Evolutionary conservation across 2,113 vertebrate species (phyloP).

Genomic region (Toxotes jaculatrix): DNA sequence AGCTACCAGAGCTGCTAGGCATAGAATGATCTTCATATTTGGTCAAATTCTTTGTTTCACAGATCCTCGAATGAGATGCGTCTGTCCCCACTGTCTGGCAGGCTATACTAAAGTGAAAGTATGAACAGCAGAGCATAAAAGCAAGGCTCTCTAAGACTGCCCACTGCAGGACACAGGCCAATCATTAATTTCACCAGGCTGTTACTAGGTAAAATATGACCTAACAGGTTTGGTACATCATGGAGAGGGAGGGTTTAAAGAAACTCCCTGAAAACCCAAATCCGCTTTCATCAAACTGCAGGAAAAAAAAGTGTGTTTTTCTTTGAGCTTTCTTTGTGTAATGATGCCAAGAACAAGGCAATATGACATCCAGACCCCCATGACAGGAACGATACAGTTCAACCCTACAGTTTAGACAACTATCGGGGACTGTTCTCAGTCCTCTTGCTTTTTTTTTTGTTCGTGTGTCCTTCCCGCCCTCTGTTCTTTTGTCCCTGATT

Average conservation of each 20-base stretch:
- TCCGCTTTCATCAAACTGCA: not conserved
- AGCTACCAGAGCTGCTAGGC: fast-evolving
- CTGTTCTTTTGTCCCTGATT: not conserved
- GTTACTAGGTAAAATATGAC: conserved; percentile 59
- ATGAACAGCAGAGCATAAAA: fast-evolving
- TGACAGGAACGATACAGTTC: not conserved
- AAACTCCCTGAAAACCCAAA: not conserved
- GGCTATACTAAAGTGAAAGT: not conserved
- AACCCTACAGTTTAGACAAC: not conserved
- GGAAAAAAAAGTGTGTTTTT: not conserved
- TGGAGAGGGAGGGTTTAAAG: not conserved
- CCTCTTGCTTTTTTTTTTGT: not conserved
- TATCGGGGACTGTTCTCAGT: not conserved
- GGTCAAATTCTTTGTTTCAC: fast-evolving
- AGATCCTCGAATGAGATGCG: fast-evolving
- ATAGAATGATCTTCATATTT: not conserved
- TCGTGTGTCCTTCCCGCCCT: not conserved
- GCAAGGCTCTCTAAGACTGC: fast-evolving
- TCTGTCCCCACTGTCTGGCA: fast-evolving
- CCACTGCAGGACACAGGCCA: conserved; percentile 41
- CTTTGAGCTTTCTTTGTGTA: not conserved
- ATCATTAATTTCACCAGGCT: not conserved
- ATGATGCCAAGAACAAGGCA: not conserved
- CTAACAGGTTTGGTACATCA: conserved; percentile 39
- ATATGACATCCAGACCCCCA: not conserved